A percentile compares a stretch with the other conserved stretches of the same genome.
Conservation (phyloP, 2,113 vertebrate species). For the Crotophaga sulcirostris region DNA sequence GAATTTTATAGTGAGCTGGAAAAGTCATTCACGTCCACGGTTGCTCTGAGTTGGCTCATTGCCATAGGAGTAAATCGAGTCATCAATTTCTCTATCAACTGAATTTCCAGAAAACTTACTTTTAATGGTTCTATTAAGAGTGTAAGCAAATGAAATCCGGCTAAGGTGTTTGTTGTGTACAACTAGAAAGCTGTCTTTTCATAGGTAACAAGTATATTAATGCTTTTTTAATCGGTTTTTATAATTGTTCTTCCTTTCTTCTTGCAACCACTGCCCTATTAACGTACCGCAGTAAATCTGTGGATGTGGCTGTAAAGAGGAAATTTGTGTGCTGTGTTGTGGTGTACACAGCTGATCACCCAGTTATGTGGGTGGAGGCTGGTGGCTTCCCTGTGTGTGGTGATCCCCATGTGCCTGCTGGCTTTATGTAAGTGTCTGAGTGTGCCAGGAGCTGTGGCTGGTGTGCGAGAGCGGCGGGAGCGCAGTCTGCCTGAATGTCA, state of each 20-base stretch:
- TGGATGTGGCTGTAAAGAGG: neutral
- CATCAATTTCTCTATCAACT: neutral
- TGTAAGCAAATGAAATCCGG: neutral
- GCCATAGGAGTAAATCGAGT: neutral
- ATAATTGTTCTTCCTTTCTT: neutral
- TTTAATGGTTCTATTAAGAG: neutral
- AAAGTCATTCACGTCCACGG: neutral
- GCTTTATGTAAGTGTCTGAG: conserved; percentile 50
- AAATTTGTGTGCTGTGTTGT: neutral
- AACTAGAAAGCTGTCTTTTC: neutral
- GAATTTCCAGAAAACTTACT: neutral
- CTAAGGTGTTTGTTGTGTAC: neutral
- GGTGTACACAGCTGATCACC: neutral
- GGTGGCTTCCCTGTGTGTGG: conserved; percentile 33
- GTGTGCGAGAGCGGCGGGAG: conserved; percentile 46
- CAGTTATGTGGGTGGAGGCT: neutral
- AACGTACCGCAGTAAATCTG: neutral
- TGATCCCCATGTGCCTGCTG: conserved; percentile 26
- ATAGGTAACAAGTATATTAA: neutral
- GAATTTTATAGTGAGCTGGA: neutral
- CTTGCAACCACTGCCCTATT: neutral
- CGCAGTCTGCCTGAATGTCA: conserved; percentile 41
- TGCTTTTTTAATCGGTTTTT: neutral
- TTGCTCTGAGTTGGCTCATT: neutral
- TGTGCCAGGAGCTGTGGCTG: conserved; percentile 55